These are phyloP conservation scores for Meganola albula DNA, from an alignment of 2,888 invertebrate species.

Conservation along the genomic window DNA sequence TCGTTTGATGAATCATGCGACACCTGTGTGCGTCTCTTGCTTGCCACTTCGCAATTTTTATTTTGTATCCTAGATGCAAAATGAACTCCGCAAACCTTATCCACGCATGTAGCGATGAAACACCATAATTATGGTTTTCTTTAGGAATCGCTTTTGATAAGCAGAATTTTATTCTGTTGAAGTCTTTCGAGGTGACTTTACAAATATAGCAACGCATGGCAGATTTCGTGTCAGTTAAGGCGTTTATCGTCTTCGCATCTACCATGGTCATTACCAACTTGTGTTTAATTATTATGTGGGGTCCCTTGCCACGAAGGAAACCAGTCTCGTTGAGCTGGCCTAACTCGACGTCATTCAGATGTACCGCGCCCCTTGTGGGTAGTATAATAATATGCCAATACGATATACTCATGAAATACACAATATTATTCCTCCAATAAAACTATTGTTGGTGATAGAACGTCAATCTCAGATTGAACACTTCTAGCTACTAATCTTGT, in stretches of 20 bases:
- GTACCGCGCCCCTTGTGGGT: too few relatives aligned
- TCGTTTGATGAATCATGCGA: too few relatives aligned
- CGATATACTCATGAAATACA: too few relatives aligned
- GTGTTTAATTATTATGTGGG: conserved; percentile 2
- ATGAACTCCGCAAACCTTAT: conserved; percentile 17
- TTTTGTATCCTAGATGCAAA: conserved; percentile 18
- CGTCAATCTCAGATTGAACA: too few relatives aligned
- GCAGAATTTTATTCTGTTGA: neutral
- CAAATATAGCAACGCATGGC: conserved; percentile 6
- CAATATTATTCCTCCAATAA: too few relatives aligned
- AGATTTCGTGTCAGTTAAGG: conserved; percentile 3
- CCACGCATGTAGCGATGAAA: conserved; percentile 32
- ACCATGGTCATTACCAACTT: conserved; percentile 6
- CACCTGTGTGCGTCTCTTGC: too few relatives aligned
- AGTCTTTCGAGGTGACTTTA: neutral
- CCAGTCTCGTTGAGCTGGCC: too few relatives aligned
- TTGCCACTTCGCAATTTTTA: conserved; percentile 15
- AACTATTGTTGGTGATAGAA: too few relatives aligned
- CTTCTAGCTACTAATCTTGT: neutral
- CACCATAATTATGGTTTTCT: conserved; percentile 16
- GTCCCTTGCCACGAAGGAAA: too few relatives aligned
- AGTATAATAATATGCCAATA: too few relatives aligned
- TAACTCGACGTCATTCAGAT: too few relatives aligned
- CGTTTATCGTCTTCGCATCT: conserved; percentile 7
- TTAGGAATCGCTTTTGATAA: too few relatives aligned